Conservation (phyloP, 2,888 invertebrate species). For the Allolobophora icterica region DNA sequence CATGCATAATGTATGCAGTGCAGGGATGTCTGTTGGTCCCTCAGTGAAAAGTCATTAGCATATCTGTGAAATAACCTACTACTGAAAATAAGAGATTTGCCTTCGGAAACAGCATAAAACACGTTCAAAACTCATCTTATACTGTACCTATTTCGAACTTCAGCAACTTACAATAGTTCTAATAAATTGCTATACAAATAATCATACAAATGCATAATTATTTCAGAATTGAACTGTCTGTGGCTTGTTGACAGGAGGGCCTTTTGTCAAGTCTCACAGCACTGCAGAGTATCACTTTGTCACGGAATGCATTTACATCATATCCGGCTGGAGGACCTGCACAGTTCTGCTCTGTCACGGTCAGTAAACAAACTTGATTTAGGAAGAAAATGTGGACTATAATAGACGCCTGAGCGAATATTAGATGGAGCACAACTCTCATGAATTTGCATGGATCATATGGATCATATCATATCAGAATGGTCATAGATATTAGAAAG, state of each 20-base stretch:
- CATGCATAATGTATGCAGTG: not conserved
- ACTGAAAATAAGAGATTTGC: no score
- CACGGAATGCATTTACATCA: slow-evolving; percentile 90
- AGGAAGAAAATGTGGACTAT: no score
- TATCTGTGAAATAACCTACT: not conserved
- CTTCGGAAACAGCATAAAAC: no score
- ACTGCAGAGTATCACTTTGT: slow-evolving; percentile 90
- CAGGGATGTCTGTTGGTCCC: not conserved
- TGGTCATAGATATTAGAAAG: not conserved
- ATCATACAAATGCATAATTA: not conserved
- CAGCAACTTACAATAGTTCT: no score
- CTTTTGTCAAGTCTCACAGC: slow-evolving; percentile 88
- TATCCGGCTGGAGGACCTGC: slow-evolving; percentile 97
- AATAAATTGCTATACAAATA: not conserved
- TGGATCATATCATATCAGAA: not conserved
- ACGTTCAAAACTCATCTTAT: no score
- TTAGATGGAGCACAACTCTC: no score
- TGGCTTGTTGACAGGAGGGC: slow-evolving; percentile 75
- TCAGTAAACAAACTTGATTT: slow-evolving; percentile 26
- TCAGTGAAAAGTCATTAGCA: not conserved
- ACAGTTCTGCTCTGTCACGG: slow-evolving; percentile 82
- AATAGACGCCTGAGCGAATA: no score
- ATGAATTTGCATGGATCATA: not conserved
- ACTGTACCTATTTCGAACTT: no score
- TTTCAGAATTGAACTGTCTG: not conserved